A percentile compares a stretch with the other conserved stretches of the same genome.
Conservation (phyloP, 2,888 invertebrate genomes). For the Drosophila prolongata region DNA sequence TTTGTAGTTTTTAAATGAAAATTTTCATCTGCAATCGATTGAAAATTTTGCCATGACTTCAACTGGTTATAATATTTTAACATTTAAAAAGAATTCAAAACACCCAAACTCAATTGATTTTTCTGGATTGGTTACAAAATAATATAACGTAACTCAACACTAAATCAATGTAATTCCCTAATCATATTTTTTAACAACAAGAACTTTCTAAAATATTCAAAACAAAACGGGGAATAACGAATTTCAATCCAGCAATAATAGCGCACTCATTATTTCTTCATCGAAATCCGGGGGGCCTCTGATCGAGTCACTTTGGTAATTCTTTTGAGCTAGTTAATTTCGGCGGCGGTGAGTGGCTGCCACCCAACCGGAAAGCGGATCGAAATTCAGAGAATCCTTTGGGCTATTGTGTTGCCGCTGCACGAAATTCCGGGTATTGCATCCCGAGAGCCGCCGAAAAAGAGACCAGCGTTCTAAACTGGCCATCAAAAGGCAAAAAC, state of each 20-base stretch:
- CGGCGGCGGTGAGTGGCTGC: slow-evolving; percentile 25
- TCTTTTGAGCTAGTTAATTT: slow-evolving; percentile 48
- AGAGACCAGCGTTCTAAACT: slow-evolving; percentile 29
- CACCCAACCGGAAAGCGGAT: slow-evolving; percentile 63
- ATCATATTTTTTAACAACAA: too few relatives aligned
- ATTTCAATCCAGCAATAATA: not conserved
- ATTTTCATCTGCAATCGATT: too few relatives aligned
- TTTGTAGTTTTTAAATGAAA: slow-evolving; percentile 19
- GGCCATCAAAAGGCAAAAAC: slow-evolving; percentile 37
- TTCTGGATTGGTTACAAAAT: too few relatives aligned
- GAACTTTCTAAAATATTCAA: too few relatives aligned
- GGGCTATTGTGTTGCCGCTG: slow-evolving; percentile 71
- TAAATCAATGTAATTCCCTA: too few relatives aligned
- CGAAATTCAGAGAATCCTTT: slow-evolving; percentile 77
- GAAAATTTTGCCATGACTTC: too few relatives aligned
- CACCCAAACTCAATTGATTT: too few relatives aligned
- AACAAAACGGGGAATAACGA: not conserved
- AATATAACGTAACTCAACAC: too few relatives aligned
- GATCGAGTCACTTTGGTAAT: not conserved
- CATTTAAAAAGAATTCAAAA: too few relatives aligned
- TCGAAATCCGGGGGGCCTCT: not conserved
- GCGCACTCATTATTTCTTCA: not conserved
- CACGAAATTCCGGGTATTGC: slow-evolving; percentile 72
- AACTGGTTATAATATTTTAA: too few relatives aligned
- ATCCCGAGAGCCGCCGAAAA: slow-evolving; percentile 36